Evolutionary conservation across 1,140 invertebrate genomes (phyloP), one percentile per base, ranked within the genome.

Genomic region (Tribolium castaneum): DNA sequence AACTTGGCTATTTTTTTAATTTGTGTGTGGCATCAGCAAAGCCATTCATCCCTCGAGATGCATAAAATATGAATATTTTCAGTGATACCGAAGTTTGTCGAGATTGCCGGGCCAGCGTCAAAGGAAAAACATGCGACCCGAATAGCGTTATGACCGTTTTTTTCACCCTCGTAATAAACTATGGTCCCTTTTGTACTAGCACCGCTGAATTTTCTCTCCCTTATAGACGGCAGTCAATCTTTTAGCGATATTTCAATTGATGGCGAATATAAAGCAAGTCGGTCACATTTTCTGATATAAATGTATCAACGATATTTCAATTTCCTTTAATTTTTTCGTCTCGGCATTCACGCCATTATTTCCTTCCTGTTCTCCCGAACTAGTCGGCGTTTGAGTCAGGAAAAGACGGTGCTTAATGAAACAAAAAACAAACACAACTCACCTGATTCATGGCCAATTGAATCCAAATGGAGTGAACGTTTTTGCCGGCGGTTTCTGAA

Each of bases 311-410:
- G 56, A 62, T 62, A 62, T 30, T 62, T 66, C 59, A 66, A 34
- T 66, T 39, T 30, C 12, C 49, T 51, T 72, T 25, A 72, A 35
- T 72, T 72, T 72, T 72, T 72, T 72, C 39, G 35, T 14, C 14
- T 66, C 30, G n/a, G 50, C n/a, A 6, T 73, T 73, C 50, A 16
- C 45, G 25, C 70, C 39, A 73, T 73, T 52, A 54, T 54, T 73
- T 73, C 52, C 71, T 51, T 54, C 49, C 71, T 51, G 49, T 30
- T 30, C 25, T 30, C 25, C 4, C 25, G 5, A 30, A 30, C 25
- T 30, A 30, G 22, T 7, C 9, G 45, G 10, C 39, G 13, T 19
- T n/a, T 30, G 34, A 66, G n/a, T 22, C 10, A 22, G n/a, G 19
- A 66, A 66, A 35, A 66, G 52, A n/a, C 54, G 54, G 25, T 30